Percentiles rank a stretch among this genome's conserved stretches.
Evolutionary conservation across 2,888 invertebrate genomes (phyloP).

Genomic region (Drosophila prolongata): DNA sequence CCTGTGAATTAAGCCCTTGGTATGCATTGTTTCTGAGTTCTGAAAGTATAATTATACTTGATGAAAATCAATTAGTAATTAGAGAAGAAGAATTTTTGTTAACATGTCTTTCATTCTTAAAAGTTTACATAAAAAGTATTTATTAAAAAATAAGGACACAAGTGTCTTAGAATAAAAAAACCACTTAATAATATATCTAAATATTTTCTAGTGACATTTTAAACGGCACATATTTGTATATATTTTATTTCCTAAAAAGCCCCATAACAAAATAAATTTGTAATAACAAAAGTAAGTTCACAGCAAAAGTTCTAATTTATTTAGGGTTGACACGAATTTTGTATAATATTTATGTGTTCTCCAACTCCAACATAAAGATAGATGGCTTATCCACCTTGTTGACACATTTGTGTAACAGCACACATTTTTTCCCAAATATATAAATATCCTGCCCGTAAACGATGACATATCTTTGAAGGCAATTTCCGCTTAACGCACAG

Average conservation of each 20-base stretch:
- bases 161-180: too few relatives aligned
- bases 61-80: slow-evolving; percentile 35
- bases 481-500: slow-evolving; percentile 41
- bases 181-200: too few relatives aligned
- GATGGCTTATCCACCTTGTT: slow-evolving; percentile 23
- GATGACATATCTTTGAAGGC: slow-evolving; percentile 30
- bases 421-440: slow-evolving; percentile 3
- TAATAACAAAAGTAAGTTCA: neutral
- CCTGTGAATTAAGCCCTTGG: neutral
- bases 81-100: neutral
- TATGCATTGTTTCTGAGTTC: slow-evolving; percentile 3
- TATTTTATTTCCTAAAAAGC: neutral
- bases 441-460: slow-evolving; percentile 2
- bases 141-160: too few relatives aligned
- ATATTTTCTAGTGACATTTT: too few relatives aligned
- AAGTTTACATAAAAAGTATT: too few relatives aligned
- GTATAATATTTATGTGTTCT: neutral
- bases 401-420: neutral
- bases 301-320: neutral
- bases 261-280: neutral
- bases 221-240: too few relatives aligned
- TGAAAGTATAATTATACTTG: neutral
- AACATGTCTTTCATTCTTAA: neutral
- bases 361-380: neutral
- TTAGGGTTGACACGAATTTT: neutral